These are phyloP conservation scores for Turnix velox DNA, from an alignment of 2,113 vertebrate genomes.

Conservation along the genomic window DNA sequence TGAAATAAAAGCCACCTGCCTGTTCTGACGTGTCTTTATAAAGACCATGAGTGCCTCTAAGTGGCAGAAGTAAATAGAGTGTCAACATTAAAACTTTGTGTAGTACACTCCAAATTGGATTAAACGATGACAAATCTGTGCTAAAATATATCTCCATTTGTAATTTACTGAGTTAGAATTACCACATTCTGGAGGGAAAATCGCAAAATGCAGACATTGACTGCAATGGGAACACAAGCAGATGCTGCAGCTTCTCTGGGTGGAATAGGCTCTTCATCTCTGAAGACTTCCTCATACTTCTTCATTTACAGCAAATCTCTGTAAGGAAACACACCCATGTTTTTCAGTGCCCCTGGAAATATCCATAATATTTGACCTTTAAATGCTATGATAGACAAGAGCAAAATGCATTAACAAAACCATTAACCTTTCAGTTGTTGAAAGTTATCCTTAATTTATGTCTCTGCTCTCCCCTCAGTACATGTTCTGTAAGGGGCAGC, in stretches of 20 bases:
- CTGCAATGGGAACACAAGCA: background rate
- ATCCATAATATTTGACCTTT: background rate
- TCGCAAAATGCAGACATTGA: background rate
- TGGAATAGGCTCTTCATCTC: background rate
- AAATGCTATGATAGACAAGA: background rate
- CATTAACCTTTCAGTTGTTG: background rate
- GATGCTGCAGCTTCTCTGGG: background rate
- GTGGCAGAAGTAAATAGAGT: background rate
- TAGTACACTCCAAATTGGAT: background rate
- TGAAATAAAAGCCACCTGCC: conserved; percentile 48
- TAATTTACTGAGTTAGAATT: background rate
- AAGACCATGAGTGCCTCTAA: conserved; percentile 24
- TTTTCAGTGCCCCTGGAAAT: background rate
- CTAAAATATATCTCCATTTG: background rate
- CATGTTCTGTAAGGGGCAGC: background rate
- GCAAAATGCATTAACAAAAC: background rate
- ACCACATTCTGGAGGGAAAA: background rate
- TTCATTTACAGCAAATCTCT: background rate
- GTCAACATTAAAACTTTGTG: background rate
- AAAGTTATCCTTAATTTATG: background rate
- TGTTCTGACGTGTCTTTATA: background rate
- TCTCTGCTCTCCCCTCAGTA: background rate
- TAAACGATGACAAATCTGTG: background rate
- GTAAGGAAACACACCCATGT: background rate
- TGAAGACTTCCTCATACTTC: background rate